Evolutionary conservation across 2,797 vertebrate genomes (phyloP), one percentile per base, ranked within the genome.

Genomic region (Megalops cyprinoides): DNA sequence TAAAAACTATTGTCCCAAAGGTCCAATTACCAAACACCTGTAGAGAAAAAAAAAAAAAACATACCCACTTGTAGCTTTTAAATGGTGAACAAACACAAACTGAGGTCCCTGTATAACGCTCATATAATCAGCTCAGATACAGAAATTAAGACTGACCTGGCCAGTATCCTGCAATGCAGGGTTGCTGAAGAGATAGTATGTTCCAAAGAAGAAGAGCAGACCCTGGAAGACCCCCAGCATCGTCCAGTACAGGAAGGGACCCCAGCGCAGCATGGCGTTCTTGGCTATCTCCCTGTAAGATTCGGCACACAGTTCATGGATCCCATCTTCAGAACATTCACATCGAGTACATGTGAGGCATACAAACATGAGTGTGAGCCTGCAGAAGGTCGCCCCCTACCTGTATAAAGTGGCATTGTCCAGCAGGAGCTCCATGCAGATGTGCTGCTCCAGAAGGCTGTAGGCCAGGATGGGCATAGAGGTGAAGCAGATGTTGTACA

Each of bases 401-500:
- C 98, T 97, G 90, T 99, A 99, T 62, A 99, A 93, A 87, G 93
- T 90, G 39, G 98, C 95, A 31, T 97, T 96, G 60, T 96, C 92
- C 88, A 94, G 94, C 79, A 99, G 94, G 10, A 91, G 90, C 88
- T 99, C 96, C 0, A 97, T 95, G 86, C 88, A 93, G 92, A 98
- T 94, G 77, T 98, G 98, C 89, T 99, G 98, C 89, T 99, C 98
- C 89, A 99, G 90, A 3, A 99, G 94, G 90, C 98, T 98, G 90
- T 97, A 99, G 20, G 97, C 97, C 96, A 99, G 93, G 92, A 99
- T 99, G 65, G 98, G 98, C 86, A 99, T 94, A 9, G 98, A 99
- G 18, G 98, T 99, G 95, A 99, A 99, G 95, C 98, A 99, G 94
- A 99, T 99, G 94, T 99, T 99, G 95, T 99, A 99, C 97, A 99